Percentiles rank a stretch among this genome's conserved stretches.
phyloP scores from a whole-genome alignment of 2,113 vertebrate species.

The Melanerpes aurifrons region DNA sequence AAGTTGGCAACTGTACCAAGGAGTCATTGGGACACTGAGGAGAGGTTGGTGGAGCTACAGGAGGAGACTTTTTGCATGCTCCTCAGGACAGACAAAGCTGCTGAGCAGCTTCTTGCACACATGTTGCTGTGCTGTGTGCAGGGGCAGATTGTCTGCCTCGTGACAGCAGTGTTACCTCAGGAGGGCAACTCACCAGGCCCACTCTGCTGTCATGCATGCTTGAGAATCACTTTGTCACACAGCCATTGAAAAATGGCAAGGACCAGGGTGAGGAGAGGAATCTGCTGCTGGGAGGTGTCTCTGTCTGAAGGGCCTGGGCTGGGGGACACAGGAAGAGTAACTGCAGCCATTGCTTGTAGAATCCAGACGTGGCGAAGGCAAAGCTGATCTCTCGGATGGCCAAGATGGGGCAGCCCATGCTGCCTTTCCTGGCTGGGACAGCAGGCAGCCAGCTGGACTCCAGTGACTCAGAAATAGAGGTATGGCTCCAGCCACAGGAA shows the following conservation, averaged over 20 bases:
- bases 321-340: background rate
- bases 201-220: background rate
- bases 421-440: constrained; percentile 86
- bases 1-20: background rate
- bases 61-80: background rate
- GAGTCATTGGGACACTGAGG: background rate
- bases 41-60: background rate
- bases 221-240: background rate
- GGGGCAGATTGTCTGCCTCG: background rate
- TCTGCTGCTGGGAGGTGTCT: background rate
- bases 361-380: constrained; percentile 91
- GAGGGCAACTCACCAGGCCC: background rate
- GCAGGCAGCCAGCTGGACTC: constrained; percentile 86
- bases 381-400: constrained; percentile 98
- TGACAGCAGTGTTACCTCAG: background rate
- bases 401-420: constrained; percentile 97
- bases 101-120: background rate
- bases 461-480: constrained; percentile 93
- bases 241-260: background rate
- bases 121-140: background rate
- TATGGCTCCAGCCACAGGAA: constrained; percentile 21
- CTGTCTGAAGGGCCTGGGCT: background rate
- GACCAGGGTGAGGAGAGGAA: background rate
- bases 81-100: background rate
- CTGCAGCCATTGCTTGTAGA: constrained; percentile 73